Conservation (phyloP, 2,888 invertebrate genomes). For the Phasia obesa region DNA sequence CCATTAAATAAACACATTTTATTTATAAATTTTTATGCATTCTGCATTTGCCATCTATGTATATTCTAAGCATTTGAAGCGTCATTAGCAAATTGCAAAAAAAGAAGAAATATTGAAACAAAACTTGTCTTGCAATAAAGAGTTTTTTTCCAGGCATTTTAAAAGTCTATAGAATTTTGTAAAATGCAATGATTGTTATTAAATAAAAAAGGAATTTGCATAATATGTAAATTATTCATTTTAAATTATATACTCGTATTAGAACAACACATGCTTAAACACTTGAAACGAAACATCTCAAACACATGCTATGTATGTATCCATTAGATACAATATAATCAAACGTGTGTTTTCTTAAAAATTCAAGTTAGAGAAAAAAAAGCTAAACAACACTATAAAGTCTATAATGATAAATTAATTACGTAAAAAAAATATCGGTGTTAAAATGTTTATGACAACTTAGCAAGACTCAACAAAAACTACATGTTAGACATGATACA, state of each 20-base stretch:
- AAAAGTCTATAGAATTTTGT: constrained; percentile 60
- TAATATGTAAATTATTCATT: constrained; percentile 67
- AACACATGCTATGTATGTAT: constrained; percentile 20
- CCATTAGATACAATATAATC: constrained; percentile 4
- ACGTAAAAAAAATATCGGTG: constrained; percentile 50
- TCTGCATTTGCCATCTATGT: constrained; percentile 54
- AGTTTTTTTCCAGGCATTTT: constrained; percentile 39
- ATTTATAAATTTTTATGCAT: constrained; percentile 30
- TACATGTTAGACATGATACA: constrained; percentile 65
- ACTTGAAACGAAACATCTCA: constrained; percentile 30
- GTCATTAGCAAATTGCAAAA: constrained; percentile 44
- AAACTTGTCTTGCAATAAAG: constrained; percentile 44
- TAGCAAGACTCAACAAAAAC: constrained; percentile 38
- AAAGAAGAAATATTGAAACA: constrained; percentile 24
- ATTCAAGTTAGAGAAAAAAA: constrained; percentile 10
- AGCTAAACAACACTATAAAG: background rate
- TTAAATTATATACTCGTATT: constrained; percentile 54
- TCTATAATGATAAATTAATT: constrained; percentile 64
- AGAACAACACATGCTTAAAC: constrained; percentile 23
- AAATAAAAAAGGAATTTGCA: constrained; percentile 57
- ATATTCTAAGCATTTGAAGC: constrained; percentile 51
- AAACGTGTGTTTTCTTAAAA: constrained; percentile 44
- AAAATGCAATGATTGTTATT: constrained; percentile 46
- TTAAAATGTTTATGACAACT: constrained; percentile 67
- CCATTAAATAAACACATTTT: constrained; percentile 42